Conservation (phyloP, 2,888 invertebrate species). For the Sphaerophoria rueppellii region DNA sequence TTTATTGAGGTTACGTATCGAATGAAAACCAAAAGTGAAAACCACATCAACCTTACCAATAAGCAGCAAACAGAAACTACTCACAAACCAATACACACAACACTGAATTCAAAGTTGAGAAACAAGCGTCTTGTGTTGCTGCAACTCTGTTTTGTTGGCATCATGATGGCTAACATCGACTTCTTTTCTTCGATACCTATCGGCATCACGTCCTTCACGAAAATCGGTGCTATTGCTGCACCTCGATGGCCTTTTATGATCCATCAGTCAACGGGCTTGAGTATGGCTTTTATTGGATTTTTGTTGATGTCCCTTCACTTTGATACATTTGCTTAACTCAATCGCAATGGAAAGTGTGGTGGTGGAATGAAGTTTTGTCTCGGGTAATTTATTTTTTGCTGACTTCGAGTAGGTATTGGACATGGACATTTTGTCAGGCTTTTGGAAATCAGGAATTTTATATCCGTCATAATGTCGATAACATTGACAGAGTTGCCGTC, state of each 20-base stretch:
- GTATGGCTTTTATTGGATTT: neutral
- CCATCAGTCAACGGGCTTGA: constrained; percentile 26
- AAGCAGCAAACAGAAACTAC: constrained; percentile 10
- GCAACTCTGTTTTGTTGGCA: constrained; percentile 28
- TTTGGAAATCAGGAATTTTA: too few relatives aligned
- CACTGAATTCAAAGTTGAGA: constrained; percentile 20
- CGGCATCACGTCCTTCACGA: constrained; percentile 67
- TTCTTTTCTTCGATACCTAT: too few relatives aligned
- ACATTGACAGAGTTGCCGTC: too few relatives aligned
- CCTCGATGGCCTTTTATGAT: constrained; percentile 66
- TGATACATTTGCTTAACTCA: too few relatives aligned
- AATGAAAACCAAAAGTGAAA: constrained; percentile 71
- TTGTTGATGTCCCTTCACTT: constrained; percentile 49
- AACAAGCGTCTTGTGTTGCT: constrained; percentile 8
- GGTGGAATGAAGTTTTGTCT: constrained; percentile 16
- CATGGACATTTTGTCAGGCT: constrained; percentile 36
- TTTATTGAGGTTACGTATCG: constrained; percentile 67
- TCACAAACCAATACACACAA: neutral
- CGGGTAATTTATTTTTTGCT: neutral
- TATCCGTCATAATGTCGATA: too few relatives aligned
- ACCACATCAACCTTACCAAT: constrained; percentile 49
- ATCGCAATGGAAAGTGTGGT: constrained; percentile 34
- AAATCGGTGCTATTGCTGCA: constrained; percentile 61
- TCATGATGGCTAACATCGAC: constrained; percentile 40
- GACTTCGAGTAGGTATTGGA: constrained; percentile 28